Base-by-base conservation (phyloP, 2,113 vertebrate genomes). In the Chamaea fasciata region DNA sequence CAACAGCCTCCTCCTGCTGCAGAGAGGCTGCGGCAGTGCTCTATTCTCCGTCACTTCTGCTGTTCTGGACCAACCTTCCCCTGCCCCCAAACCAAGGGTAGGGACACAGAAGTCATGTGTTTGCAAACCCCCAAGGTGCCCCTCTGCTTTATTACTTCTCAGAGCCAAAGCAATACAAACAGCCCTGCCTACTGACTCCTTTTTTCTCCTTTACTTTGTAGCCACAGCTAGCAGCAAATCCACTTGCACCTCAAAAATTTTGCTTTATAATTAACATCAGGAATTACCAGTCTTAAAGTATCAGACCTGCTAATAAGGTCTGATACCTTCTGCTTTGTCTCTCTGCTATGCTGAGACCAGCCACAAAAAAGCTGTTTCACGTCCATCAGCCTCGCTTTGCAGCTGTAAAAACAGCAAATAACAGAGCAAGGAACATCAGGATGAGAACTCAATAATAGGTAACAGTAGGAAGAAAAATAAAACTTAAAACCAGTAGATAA, bases 221-320 rank as follows among this genome's bases (percentile, higher is more conserved):
- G 37, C 24, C 46, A 60, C 1, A 2, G 37, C 24, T 41, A 87
- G 50, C 2, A 82, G 84, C 65, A 89, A 91, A 78, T 15, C 17
- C 53, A 71, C 65, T 65, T 2, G 1, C 35, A 67, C 6, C 56
- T 90, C 82, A 37, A 76, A 94, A 91, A n/a, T 39, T 92, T 42
- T 91, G 74, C 62, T 46, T 79, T 69, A 71, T 35, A 91, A 57
- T 82, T 89, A 86, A 57, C 47, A 44, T 39, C 52, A 70, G 39
- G 84, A 82, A 85, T 83, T 85, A 91, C 31, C 46, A 59, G 50
- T 69, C 55, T 87, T 71, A 71, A 92, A 76, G 65, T 70, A 87
- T 57, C 78, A 95, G 81, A 93, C 33, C 73, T 47, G 59, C 82
- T 90, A 90, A 83, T 24, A 83, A 92, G 56, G 64, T 81, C 89